Evolutionary conservation across 1,140 invertebrate species (phyloP), one percentile per base, ranked within the genome.

Genomic region (Saccostrea glomerata): DNA sequence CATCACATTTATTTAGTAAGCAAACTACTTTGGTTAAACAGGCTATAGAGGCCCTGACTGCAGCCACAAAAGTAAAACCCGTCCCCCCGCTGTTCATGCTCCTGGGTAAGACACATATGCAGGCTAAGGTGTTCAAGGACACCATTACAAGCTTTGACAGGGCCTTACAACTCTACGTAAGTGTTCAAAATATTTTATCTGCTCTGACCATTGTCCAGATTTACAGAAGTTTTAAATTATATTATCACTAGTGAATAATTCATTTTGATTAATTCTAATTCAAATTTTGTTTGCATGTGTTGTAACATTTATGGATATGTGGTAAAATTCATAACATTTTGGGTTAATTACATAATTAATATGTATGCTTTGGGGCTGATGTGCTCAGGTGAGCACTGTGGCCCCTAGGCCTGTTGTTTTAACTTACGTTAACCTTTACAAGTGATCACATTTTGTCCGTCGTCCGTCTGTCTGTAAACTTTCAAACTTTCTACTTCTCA

Each of bases 21-120:
- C n/a, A n/a, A n/a, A n/a, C n/a, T n/a, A n/a, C n/a, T n/a, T n/a
- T n/a, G n/a, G n/a, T n/a, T n/a, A n/a, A n/a, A n/a, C 87, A 95
- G 93, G 95, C 95, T 54, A 94, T 95, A 70, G 93, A 93, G 36
- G 94, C 94, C 0, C 89, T 95, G 20, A 77, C 89, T 30, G 56
- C 89, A 66, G 94, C 94, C 12, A 91, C 93, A 0, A 85, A 91
- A 70, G 86, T 90, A 3, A 94, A 94, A 87, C 93, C 94, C 2
- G 89, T 91, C 11, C 90, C 92, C 1, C 89, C 92, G 15, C 90
- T 94, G 84, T 95, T 92, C 88, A 93, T 94, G 92, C 86, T 95
- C 82, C 91, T 95, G 12, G 95, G 94, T 30, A 94, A 94, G 87
- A 95, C 94, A 20, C 92, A 94, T 89, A 95, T 95, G 94, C 95